phyloP scores from a whole-genome alignment of 1,140 invertebrate species.

The Caenorhabditis brenneri region DNA sequence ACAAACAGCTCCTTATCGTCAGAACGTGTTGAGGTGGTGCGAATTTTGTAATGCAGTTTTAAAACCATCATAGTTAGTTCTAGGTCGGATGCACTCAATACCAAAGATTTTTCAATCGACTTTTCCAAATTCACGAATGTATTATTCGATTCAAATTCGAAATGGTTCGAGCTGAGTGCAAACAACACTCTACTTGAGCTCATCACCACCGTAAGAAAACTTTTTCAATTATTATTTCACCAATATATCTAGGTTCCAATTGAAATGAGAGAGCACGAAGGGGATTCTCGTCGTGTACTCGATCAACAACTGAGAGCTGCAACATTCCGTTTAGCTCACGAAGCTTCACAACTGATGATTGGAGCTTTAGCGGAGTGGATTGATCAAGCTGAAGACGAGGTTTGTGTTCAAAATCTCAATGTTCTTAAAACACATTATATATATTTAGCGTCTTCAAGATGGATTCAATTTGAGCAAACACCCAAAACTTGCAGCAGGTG shows the following conservation, averaged over 20 bases:
- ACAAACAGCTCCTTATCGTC: constrained; percentile 96
- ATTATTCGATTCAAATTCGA: constrained; percentile 62
- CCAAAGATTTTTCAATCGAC: constrained; percentile 66
- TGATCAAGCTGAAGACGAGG: constrained; percentile 50
- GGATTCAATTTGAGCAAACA: not conserved
- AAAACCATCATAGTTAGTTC: constrained; percentile 2
- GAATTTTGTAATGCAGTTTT: not conserved
- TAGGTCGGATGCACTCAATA: constrained; percentile 56
- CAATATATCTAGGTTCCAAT: constrained; percentile 61
- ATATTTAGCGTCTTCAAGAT: not conserved
- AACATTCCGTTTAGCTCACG: constrained; percentile 23
- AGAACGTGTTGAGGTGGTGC: constrained; percentile 46
- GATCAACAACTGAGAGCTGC: constrained; percentile 52
- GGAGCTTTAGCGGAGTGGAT: constrained; percentile 7
- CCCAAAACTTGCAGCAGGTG: not conserved
- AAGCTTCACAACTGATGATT: constrained; percentile 17
- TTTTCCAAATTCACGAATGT: constrained; percentile 62
- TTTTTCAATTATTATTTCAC: not conserved
- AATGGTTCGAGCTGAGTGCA: constrained; percentile 69
- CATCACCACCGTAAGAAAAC: constrained; percentile 59
- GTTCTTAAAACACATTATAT: not conserved
- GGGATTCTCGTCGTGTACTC: constrained; percentile 66
- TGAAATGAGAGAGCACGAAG: constrained; percentile 65
- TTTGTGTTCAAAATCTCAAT: not conserved
- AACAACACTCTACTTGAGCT: constrained; percentile 69